Percentiles rank a stretch among this genome's conserved stretches.
These are phyloP conservation scores for Semotilus atromaculatus DNA, from an alignment of 2,797 vertebrate genomes.

Conservation along the genomic window DNA sequence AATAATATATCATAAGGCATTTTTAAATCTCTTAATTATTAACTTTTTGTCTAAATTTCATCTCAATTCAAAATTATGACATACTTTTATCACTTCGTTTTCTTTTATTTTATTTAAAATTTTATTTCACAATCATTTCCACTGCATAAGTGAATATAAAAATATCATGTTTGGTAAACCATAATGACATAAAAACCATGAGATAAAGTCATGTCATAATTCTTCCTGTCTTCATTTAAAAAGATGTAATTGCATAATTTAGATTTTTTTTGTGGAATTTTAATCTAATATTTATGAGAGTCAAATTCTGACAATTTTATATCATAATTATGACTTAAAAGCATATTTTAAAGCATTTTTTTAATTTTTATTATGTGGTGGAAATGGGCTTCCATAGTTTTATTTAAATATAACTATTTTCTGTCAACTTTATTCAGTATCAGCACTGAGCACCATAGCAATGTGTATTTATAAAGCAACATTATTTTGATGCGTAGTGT, in stretches of 20 bases:
- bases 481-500: too few species aligned
- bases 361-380: too few species aligned
- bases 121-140: not conserved
- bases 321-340: too few species aligned
- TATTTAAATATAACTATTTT: not conserved
- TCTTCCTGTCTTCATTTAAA: too few species aligned
- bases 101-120: not conserved
- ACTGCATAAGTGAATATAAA: not conserved
- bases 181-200: too few species aligned
- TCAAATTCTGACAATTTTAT: too few species aligned
- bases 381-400: not conserved
- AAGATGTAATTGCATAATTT: too few species aligned
- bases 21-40: not conserved
- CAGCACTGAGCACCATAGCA: not conserved
- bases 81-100: not conserved
- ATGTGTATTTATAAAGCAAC: not conserved
- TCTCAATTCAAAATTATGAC: not conserved
- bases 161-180: not conserved
- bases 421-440: not conserved
- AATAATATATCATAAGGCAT: too few species aligned
- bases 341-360: not conserved
- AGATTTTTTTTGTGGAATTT: too few species aligned
- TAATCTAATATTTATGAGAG: too few species aligned
- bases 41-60: not conserved
- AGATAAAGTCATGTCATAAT: too few species aligned